Evolutionary conservation across 2,797 vertebrate genomes (phyloP).

Genomic region (Acanthurus leucopareius): DNA sequence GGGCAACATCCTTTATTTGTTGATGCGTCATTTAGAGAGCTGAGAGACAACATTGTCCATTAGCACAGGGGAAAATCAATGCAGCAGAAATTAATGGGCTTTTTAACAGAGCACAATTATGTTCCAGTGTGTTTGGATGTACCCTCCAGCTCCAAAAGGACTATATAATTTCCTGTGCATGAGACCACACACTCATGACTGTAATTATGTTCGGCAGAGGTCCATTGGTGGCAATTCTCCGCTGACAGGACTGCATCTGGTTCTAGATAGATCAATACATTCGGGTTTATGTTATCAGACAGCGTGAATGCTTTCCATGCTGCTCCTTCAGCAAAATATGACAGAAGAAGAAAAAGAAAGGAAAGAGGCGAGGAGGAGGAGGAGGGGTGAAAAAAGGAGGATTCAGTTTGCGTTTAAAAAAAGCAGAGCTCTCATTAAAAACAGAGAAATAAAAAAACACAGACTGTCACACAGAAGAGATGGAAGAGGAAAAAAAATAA

Average conservation of each 20-base stretch:
- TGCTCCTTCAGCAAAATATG: constrained; percentile 29
- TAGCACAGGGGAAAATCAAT: constrained; percentile 74
- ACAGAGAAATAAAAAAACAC: constrained; percentile 46
- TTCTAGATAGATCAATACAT: constrained; percentile 65
- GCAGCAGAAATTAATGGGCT: constrained; percentile 70
- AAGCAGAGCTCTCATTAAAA: constrained; percentile 76
- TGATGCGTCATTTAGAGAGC: constrained; percentile 65
- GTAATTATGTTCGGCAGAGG: constrained; percentile 70
- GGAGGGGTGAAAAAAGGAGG: constrained; percentile 6
- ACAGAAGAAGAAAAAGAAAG: constrained; percentile 7
- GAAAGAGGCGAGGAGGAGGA: too few species aligned
- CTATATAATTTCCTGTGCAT: constrained; percentile 67
- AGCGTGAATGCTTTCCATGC: constrained; percentile 4
- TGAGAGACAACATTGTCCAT: constrained; percentile 71
- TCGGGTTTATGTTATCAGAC: constrained; percentile 67
- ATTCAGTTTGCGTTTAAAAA: constrained; percentile 14
- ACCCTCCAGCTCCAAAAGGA: constrained; percentile 60
- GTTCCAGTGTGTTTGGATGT: constrained; percentile 64
- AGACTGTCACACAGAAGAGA: constrained; percentile 50
- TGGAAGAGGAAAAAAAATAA: constrained; percentile 15
- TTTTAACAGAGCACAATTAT: constrained; percentile 76
- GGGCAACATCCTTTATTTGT: constrained; percentile 69
- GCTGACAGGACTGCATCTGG: constrained; percentile 35
- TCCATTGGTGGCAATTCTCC: constrained; percentile 42
- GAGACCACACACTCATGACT: constrained; percentile 65